Conservation (phyloP, 2,113 vertebrate species). For the Alexandromys fortis region DNA sequence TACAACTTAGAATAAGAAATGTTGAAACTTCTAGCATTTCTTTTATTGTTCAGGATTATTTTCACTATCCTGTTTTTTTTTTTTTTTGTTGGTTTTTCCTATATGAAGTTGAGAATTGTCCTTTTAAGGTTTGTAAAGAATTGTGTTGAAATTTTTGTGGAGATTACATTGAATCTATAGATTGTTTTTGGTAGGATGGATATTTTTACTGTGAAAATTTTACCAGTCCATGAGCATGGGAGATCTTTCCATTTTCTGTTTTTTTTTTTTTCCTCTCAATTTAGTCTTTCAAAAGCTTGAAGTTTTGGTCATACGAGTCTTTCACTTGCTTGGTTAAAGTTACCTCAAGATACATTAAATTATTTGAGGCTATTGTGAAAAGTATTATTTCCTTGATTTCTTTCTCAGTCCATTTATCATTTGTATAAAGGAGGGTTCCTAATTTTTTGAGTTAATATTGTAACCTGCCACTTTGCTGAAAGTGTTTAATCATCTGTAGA, state of each 20-base stretch:
- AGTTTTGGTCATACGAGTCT: too few species aligned
- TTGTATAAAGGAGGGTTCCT: neutral
- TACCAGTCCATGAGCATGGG: too few species aligned
- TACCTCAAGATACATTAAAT: neutral
- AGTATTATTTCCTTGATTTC: neutral
- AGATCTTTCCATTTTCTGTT: too few species aligned
- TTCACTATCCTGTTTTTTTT: neutral
- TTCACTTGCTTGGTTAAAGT: too few species aligned
- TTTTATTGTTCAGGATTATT: neutral
- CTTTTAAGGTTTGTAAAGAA: neutral
- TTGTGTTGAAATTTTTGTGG: neutral
- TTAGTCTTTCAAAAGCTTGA: too few species aligned
- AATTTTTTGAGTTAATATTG: neutral
- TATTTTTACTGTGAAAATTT: too few species aligned
- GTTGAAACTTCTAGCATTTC: neutral
- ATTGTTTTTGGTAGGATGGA: neutral
- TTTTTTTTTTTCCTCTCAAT: too few species aligned
- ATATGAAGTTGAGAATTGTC: neutral
- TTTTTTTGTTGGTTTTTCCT: too few species aligned
- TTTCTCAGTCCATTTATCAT: neutral
- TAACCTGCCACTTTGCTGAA: neutral
- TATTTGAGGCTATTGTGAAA: neutral
- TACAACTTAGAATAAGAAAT: neutral
- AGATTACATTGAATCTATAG: neutral
- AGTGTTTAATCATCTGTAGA: neutral